A percentile compares a stretch with the other conserved stretches of the same genome.
These are phyloP conservation scores for Alentia gelatinosa DNA, from an alignment of 2,888 invertebrate genomes.

Conservation along the genomic window DNA sequence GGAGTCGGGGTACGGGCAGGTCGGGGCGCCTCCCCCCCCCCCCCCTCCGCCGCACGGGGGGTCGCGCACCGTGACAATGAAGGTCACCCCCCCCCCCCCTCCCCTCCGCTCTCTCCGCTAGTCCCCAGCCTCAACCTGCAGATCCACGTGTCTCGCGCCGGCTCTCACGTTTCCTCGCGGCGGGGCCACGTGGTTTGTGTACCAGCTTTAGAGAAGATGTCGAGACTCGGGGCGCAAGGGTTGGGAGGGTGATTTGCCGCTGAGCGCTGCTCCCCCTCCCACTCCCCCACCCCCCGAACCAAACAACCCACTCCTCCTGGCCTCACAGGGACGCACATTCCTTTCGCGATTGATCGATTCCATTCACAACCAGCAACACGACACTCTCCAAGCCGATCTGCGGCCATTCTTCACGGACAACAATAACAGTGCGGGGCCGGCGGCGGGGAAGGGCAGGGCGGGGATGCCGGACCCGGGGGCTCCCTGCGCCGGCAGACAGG, in stretches of 20 bases:
- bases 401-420: conserved; percentile 2
- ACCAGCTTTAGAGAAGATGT: conserved; percentile 1
- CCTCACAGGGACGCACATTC: background rate
- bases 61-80: background rate
- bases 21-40: too few relatives aligned
- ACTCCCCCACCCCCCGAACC: background rate
- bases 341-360: background rate
- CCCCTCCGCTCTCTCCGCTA: background rate
- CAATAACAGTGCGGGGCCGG: background rate
- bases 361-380: background rate
- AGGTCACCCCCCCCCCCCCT: background rate
- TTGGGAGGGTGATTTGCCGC: background rate
- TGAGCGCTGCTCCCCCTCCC: background rate
- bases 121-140: background rate
- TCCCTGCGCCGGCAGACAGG: background rate
- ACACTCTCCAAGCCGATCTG: background rate
- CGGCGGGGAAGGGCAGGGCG: too few relatives aligned
- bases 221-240: background rate
- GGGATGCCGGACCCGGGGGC: too few relatives aligned
- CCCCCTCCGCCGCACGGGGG: too few relatives aligned
- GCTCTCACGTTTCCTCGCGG: background rate
- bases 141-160: background rate
- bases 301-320: background rate
- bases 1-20: too few relatives aligned
- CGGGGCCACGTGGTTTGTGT: conserved; percentile 36